Base-by-base conservation (phyloP, 2,888 invertebrate genomes). In the Lasioglossum zephyrum region DNA sequence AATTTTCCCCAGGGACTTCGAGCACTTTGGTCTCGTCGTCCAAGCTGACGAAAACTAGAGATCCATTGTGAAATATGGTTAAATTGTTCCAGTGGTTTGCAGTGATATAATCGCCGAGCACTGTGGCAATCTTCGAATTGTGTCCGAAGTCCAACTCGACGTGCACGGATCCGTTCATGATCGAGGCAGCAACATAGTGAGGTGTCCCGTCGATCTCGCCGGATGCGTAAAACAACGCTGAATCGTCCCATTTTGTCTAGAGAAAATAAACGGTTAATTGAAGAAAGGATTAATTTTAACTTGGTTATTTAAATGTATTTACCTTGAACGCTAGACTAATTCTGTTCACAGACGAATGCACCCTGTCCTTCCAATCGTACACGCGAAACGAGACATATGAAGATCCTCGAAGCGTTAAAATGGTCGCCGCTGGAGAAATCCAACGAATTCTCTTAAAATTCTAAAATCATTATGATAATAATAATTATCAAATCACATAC, bases 381-480 rank as follows among this genome's bases (percentile, higher is more conserved):
- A 99, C 98, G 82, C 98, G 96, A 95, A 99, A 99, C 0, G 98
- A 98, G 41, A 99, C 97, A 96, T 98, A 99, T 81, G 99, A 98
- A 70, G 98, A 98, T 0, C 99, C 99, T 87, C 98, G 96, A 44
- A 99, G 95, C 1, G 98, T 99, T 87, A 99, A 96, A 85, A 98
- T 96, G 2, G 98, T 98, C 53, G 98, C 97, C 95, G 98, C 98
- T 99, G 95, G 79, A 95, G 95, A 86, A 63, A n/a, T 44, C 8
- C 3, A 60, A 74, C 18, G n/a, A 53, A 53, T 18, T n/a, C 11
- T 8, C 11, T 2, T 4, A n/a, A 69, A 22, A 69, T 44, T 9
- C 0, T 39, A 39, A 39, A 39, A 5, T 44, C 0, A 44, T 44
- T 11, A 11, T 31, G 31, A 31, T 44, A 44, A 44, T 11, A 11